These are phyloP conservation scores for Sprattus sprattus DNA, from an alignment of 2,113 vertebrate species.

Conservation along the genomic window DNA sequence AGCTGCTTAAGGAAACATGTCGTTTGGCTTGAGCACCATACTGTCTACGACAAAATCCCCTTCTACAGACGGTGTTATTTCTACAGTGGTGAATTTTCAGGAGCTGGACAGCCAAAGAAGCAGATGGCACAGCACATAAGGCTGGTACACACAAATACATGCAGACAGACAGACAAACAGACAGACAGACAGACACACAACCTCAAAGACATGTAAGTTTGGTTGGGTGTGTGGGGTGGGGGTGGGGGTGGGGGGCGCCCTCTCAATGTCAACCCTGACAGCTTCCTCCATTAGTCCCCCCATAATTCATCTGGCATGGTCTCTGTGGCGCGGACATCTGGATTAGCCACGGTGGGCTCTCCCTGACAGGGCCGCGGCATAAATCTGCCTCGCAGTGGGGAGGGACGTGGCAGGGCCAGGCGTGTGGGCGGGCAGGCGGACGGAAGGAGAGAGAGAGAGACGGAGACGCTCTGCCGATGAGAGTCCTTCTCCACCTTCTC, in stretches of 20 bases:
- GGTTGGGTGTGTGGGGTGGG: neutral
- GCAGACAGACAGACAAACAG: neutral
- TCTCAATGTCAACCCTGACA: constrained; percentile 48
- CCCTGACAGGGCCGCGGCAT: neutral
- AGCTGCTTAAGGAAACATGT: neutral
- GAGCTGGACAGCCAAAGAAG: neutral
- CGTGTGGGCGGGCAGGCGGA: neutral
- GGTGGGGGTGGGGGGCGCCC: constrained; percentile 37
- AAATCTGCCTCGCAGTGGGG: constrained; percentile 23
- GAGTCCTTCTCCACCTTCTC: neutral
- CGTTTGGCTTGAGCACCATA: neutral
- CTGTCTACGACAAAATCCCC: neutral
- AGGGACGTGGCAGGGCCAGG: neutral
- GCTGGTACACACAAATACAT: neutral
- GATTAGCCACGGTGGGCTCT: constrained; percentile 20
- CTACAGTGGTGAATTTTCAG: neutral
- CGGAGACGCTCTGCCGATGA: neutral
- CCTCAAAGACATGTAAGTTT: constrained; percentile 27
- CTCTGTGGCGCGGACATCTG: constrained; percentile 41
- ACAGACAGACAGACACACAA: neutral
- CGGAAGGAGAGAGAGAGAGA: neutral
- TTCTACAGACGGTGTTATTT: neutral
- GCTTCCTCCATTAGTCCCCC: constrained; percentile 36
- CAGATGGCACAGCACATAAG: constrained; percentile 34
- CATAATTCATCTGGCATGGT: constrained; percentile 39